Percentiles rank a stretch among this genome's conserved stretches.
Evolutionary conservation across 2,888 invertebrate genomes (phyloP).

Genomic region (Polyommatus icarus): DNA sequence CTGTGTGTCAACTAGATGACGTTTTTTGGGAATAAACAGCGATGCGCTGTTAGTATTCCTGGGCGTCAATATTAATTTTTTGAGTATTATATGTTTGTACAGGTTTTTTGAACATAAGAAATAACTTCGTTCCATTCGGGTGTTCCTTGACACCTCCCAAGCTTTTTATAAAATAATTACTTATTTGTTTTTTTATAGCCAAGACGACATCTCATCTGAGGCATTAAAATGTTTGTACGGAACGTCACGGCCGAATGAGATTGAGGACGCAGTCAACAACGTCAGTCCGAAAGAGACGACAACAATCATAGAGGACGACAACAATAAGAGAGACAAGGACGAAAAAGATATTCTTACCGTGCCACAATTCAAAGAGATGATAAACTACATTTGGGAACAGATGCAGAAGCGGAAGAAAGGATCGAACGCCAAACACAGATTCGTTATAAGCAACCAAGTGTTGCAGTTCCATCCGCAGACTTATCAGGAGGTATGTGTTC

Average conservation of each 20-base stretch:
- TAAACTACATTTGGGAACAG: slow-evolving; percentile 85
- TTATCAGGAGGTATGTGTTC: slow-evolving; percentile 90
- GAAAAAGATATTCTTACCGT: slow-evolving; percentile 65
- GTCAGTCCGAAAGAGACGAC: slow-evolving; percentile 63
- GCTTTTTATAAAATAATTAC: neutral
- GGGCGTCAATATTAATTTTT: too few species aligned
- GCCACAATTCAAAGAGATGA: slow-evolving; percentile 87
- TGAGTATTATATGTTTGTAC: too few species aligned
- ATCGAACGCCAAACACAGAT: slow-evolving; percentile 78
- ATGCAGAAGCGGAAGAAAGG: slow-evolving; percentile 81
- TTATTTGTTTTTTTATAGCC: slow-evolving; percentile 66
- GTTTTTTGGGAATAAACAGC: too few species aligned
- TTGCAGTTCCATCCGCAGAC: slow-evolving; percentile 86
- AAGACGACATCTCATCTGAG: slow-evolving; percentile 87
- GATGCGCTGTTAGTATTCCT: too few species aligned
- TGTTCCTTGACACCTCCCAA: too few species aligned
- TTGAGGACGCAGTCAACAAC: slow-evolving; percentile 74
- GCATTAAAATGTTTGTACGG: slow-evolving; percentile 88
- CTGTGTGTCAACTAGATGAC: too few species aligned
- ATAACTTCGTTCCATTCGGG: too few species aligned
- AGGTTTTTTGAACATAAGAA: too few species aligned
- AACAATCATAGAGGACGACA: slow-evolving; percentile 47
- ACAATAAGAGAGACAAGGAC: slow-evolving; percentile 28
- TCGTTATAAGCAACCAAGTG: slow-evolving; percentile 83
- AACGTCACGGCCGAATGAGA: slow-evolving; percentile 76